These are phyloP conservation scores for Sabatieria punctata DNA, from an alignment of 2,888 invertebrate species.

Conservation along the genomic window DNA sequence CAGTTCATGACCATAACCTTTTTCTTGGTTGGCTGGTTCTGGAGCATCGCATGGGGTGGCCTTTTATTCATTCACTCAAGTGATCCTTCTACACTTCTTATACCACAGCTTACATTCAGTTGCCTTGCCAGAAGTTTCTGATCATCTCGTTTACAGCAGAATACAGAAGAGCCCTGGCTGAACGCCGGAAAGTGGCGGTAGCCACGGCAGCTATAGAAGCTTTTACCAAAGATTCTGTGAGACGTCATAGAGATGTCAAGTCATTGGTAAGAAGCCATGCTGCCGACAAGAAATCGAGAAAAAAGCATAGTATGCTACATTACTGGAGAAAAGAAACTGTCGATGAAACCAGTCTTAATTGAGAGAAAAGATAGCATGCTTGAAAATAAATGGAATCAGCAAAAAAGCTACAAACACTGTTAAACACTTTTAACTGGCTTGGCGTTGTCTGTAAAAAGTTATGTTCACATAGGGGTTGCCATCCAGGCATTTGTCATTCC, in stretches of 20 bases:
- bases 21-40: conserved; percentile 70
- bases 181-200: conserved; percentile 26
- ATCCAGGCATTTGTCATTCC: no score
- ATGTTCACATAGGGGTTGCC: no score
- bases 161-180: conserved; percentile 29
- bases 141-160: conserved; percentile 21
- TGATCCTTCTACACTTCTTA: no score
- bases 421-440: no score
- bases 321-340: no score
- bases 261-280: conserved; percentile 2
- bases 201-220: conserved; percentile 31
- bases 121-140: neutral
- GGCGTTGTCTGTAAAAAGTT: no score
- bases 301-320: no score
- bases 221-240: conserved; percentile 27
- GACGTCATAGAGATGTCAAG: conserved; percentile 17
- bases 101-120: neutral
- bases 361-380: no score
- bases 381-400: no score
- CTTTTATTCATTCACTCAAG: conserved; percentile 73
- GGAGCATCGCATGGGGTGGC: conserved; percentile 95
- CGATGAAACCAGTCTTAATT: no score
- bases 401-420: no score
- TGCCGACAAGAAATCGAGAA: neutral
- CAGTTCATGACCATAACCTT: conserved; percentile 85